Percentiles rank a stretch among this genome's conserved stretches.
Evolutionary conservation across 2,113 vertebrate genomes (phyloP).

Genomic region (Dicentrarchus labrax): DNA sequence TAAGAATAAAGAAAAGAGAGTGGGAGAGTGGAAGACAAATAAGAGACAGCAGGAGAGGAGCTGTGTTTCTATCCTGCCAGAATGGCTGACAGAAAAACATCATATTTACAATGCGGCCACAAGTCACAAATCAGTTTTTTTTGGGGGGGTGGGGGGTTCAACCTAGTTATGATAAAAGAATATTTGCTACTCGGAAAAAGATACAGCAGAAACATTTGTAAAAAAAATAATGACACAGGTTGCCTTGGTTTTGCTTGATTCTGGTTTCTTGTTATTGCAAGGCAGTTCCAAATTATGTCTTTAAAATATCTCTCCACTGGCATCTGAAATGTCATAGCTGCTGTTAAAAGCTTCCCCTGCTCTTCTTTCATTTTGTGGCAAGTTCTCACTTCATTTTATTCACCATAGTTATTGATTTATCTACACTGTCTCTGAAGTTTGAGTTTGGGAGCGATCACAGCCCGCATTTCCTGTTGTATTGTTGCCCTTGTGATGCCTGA

Average conservation of each 20-base stretch:
- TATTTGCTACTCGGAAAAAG: not conserved
- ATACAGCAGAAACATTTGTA: not conserved
- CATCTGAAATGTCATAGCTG: too few relatives aligned
- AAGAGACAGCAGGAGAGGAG: not conserved
- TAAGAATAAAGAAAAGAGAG: conserved; percentile 1
- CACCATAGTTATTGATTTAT: not conserved
- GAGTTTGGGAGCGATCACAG: too few relatives aligned
- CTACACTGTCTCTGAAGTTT: not conserved
- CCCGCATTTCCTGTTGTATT: not conserved
- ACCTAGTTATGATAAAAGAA: not conserved
- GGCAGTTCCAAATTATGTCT: not conserved
- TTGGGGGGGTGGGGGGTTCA: not conserved
- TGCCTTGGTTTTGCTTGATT: not conserved
- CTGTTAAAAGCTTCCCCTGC: not conserved
- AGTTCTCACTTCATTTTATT: too few relatives aligned
- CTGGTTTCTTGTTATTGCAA: not conserved
- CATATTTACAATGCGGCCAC: not conserved
- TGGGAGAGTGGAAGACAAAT: not conserved
- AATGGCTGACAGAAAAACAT: not conserved
- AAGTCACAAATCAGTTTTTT: not conserved
- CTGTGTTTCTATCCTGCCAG: not conserved
- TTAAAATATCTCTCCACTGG: too few relatives aligned
- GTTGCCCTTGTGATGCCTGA: not conserved
- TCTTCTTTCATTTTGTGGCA: too few relatives aligned
- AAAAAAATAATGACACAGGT: not conserved